phyloP scores from a whole-genome alignment of 2,888 invertebrate species.

The Drosophila demipolita region DNA sequence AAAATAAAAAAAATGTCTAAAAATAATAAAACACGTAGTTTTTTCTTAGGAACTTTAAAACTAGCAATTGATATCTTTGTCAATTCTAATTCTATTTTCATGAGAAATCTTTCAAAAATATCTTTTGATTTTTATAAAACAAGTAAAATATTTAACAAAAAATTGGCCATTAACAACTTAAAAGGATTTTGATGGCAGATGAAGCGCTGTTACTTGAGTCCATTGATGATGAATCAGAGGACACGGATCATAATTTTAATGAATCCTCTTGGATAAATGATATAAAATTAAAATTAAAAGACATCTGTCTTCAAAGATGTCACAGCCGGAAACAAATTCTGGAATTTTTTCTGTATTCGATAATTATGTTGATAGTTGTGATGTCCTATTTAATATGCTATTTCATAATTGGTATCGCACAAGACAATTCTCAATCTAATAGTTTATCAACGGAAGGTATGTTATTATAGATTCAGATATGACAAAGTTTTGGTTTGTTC shows the following conservation, averaged over 20 bases:
- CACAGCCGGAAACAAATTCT: constrained; percentile 59
- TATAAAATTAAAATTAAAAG: constrained; percentile 1
- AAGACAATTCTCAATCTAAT: constrained; percentile 78
- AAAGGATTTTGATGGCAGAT: constrained; percentile 21
- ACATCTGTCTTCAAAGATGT: constrained; percentile 38
- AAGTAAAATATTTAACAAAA: neutral
- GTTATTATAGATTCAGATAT: neutral
- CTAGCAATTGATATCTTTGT: neutral
- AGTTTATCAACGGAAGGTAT: constrained; percentile 82
- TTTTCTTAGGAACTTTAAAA: neutral
- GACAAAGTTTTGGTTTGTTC: neutral
- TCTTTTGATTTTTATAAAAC: neutral
- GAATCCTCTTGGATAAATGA: neutral
- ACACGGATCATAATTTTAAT: neutral
- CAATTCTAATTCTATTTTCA: neutral
- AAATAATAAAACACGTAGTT: constrained; percentile 13
- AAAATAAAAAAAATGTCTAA: constrained; percentile 53
- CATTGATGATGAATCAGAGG: neutral
- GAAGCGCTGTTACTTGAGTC: constrained; percentile 16
- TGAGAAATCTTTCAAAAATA: neutral
- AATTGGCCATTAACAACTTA: neutral
- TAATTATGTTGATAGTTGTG: constrained; percentile 57
- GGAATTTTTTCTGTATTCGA: neutral
- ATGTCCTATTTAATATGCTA: constrained; percentile 61
- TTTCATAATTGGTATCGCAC: constrained; percentile 44